A percentile compares a stretch with the other conserved stretches of the same genome.
These are phyloP conservation scores for Rhamnusium bicolor DNA, from an alignment of 2,888 invertebrate species.

Conservation along the genomic window DNA sequence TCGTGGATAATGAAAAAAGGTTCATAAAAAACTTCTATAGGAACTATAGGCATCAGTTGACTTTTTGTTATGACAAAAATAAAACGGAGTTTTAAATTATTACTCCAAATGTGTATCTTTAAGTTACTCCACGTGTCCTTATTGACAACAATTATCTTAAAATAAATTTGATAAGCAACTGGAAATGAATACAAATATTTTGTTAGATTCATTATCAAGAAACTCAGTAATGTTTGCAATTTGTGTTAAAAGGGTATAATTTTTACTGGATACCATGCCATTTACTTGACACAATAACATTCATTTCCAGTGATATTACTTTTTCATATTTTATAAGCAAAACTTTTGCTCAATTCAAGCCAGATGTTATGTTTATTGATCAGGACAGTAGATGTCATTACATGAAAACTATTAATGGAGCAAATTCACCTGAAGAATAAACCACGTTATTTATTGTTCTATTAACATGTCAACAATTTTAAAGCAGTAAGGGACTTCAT, in stretches of 20 bases:
- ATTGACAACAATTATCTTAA: too few species aligned
- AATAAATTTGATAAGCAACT: too few species aligned
- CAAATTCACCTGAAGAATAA: neutral
- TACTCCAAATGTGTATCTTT: too few species aligned
- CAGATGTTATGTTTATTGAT: neutral
- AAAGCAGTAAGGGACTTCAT: neutral
- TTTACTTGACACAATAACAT: constrained; percentile 3
- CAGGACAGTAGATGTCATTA: neutral
- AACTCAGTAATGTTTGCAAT: constrained; percentile 1
- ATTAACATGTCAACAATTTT: neutral
- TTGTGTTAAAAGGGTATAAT: neutral
- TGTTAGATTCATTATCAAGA: neutral
- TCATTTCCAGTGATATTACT: constrained; percentile 2
- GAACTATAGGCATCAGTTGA: too few species aligned
- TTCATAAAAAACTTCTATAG: neutral
- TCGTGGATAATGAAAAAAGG: neutral
- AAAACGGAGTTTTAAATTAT: neutral
- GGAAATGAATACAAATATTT: neutral
- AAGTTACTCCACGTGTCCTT: too few species aligned
- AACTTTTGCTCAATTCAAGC: neutral
- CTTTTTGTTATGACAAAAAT: neutral
- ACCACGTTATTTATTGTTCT: neutral
- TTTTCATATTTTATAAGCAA: constrained; percentile 13
- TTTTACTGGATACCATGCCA: neutral
- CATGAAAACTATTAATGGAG: neutral